Base-by-base conservation (phyloP, 2,888 invertebrate species). In the Disparrhopalites patrizii region DNA sequence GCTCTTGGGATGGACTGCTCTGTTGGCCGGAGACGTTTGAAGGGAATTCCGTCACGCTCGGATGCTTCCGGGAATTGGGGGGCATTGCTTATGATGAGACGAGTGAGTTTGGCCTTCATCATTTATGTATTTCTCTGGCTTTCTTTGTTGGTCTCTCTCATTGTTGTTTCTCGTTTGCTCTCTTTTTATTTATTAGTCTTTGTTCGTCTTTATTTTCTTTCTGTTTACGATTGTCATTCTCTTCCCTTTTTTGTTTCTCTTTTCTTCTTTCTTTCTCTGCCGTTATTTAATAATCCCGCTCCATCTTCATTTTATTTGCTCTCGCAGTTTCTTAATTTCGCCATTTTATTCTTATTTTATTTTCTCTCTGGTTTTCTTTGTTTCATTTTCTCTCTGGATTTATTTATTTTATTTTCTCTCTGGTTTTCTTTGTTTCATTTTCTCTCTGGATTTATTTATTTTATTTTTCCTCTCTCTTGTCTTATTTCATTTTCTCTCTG, bases 1-100 rank as follows among this genome's bases (percentile, higher is more conserved):
- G 62, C 7, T n/a, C 13, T 73, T 90, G 86, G 82, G 92, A 93
- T 77, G 84, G 85, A 3, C 81, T 91, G 66, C 81, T 90, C 36
- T 93, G 93, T 79, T 93, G 93, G 93, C 91, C 90, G 13, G 84
- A 86, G 2, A 90, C 92, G 1, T 82, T 84, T 0, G 84, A 85
- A 69, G 87, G 87, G 70, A 84, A 86, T 0, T 79, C 85, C 57
- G 88, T 89, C 1, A 81, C 85, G 28, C 84, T 91, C 72, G 85
- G 87, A 55, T 93, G 93, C 79, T 89, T 93, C 77, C 85, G 85
- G 54, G 87, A 90, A 76, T 82, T 93, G 66, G 84, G 87, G 73
- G 90, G 89, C 67, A 85, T 91, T 65, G 84, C 83, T 73, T 92
- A 92, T 77, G 92, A 93, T 78, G 86, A 86, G 70, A 85, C 88